phyloP scores from a whole-genome alignment of 2,113 vertebrate genomes.

The Actenoides lindsayi region DNA sequence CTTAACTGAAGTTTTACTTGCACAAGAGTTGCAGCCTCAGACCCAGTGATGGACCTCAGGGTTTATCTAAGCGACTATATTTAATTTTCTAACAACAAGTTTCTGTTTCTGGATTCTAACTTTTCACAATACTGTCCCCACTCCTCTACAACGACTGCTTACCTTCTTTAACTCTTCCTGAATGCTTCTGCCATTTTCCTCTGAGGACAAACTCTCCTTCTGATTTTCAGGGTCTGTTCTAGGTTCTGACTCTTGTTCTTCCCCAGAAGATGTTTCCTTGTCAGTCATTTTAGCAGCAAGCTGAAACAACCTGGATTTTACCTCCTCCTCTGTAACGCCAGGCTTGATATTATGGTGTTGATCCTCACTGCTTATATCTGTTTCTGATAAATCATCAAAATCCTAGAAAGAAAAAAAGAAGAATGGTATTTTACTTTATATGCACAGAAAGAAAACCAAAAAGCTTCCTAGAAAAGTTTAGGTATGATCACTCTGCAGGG shows the following conservation, averaged over 20 bases:
- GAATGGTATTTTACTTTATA: not conserved
- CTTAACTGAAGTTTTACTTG: not conserved
- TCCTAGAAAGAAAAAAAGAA: conserved; percentile 56
- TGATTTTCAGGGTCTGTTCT: conserved; percentile 67
- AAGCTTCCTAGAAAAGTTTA: not conserved
- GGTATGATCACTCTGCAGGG: not conserved
- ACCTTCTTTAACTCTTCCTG: conserved; percentile 82
- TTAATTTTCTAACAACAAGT: not conserved
- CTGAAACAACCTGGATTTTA: conserved; percentile 79
- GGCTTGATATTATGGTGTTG: conserved; percentile 12
- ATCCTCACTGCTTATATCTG: conserved; percentile 52
- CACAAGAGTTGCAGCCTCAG: not conserved
- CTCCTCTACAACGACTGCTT: not conserved
- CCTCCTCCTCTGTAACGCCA: conserved; percentile 75
- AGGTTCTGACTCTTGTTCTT: conserved; percentile 76
- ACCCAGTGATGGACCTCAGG: not conserved
- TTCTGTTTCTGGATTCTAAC: not conserved
- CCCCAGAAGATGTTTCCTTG: conserved; percentile 85
- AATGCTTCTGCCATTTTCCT: conserved; percentile 67
- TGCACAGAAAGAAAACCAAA: not conserved
- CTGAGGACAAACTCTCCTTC: conserved; percentile 70
- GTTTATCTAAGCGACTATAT: not conserved
- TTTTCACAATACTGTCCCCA: not conserved
- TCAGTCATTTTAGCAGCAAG: conserved; percentile 82
- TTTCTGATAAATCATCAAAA: conserved; percentile 68